Conservation (phyloP, 2,888 invertebrate genomes). For the Drosophila paranaensis region DNA sequence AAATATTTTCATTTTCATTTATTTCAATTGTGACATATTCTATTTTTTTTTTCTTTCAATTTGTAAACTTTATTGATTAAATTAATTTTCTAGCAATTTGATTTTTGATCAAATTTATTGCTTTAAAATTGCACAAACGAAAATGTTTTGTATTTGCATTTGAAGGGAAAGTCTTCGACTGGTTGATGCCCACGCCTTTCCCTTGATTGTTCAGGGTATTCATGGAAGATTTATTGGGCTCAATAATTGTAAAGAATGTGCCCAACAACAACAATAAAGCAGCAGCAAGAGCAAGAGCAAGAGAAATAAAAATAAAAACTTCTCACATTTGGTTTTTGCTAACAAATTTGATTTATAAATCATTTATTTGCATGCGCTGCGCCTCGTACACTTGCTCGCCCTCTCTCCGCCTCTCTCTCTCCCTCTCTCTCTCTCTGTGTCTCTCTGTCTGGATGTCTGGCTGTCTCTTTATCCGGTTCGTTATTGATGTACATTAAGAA, state of each 20-base stretch:
- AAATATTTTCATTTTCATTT: too few relatives aligned
- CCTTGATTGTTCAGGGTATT: constrained; percentile 9
- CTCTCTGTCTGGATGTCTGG: constrained; percentile 86
- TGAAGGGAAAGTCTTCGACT: not conserved
- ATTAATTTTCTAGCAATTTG: too few relatives aligned
- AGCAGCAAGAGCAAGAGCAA: not conserved
- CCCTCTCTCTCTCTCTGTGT: constrained; percentile 86
- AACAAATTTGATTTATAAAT: constrained; percentile 46
- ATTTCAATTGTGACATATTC: too few relatives aligned
- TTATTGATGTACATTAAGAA: constrained; percentile 64
- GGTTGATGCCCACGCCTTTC: constrained; percentile 2
- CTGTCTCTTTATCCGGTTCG: constrained; percentile 40
- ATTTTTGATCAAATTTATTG: not conserved
- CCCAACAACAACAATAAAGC: constrained; percentile 9
- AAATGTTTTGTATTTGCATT: not conserved
- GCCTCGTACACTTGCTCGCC: not conserved
- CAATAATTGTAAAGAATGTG: constrained; percentile 66
- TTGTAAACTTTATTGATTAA: too few relatives aligned
- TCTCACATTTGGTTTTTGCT: constrained; percentile 50
- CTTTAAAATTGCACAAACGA: not conserved
- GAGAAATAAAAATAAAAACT: constrained; percentile 18
- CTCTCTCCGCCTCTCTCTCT: constrained; percentile 88
- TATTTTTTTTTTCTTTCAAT: too few relatives aligned
- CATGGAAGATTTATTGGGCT: constrained; percentile 53
- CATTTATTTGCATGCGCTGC: constrained; percentile 57